These are phyloP conservation scores for Numida meleagris DNA, from an alignment of 2,113 vertebrate species.

Conservation along the genomic window DNA sequence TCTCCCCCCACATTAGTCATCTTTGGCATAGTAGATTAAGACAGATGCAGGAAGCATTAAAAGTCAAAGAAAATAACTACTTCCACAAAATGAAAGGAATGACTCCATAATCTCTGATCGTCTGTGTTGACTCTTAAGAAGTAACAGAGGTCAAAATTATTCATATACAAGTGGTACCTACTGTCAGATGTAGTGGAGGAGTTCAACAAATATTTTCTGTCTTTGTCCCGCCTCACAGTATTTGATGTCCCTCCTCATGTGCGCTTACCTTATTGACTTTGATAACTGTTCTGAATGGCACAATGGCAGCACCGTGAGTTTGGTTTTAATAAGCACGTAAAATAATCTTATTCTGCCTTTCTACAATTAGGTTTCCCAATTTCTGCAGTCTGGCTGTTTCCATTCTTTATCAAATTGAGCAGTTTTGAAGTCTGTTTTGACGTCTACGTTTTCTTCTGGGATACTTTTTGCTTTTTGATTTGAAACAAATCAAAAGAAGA, in stretches of 20 bases:
- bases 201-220: neutral
- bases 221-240: neutral
- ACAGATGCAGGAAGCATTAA: conserved; percentile 17
- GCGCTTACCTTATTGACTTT: neutral
- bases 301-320: neutral
- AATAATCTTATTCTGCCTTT: neutral
- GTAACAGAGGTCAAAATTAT: neutral
- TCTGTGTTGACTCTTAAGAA: neutral
- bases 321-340: neutral
- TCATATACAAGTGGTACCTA: neutral
- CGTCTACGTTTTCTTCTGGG: neutral
- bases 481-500: neutral
- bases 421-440: neutral
- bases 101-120: neutral
- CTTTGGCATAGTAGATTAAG: conserved; percentile 1
- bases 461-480: neutral
- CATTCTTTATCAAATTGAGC: neutral
- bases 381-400: neutral
- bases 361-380: neutral
- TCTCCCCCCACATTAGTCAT: conserved; percentile 38
- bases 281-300: neutral
- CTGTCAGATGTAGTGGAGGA: neutral
- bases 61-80: conserved; percentile 39
- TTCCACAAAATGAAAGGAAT: conserved; percentile 4
- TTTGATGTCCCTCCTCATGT: neutral